phyloP scores from a whole-genome alignment of 2,797 vertebrate genomes.

The Catamblyrhynchus diadema region DNA sequence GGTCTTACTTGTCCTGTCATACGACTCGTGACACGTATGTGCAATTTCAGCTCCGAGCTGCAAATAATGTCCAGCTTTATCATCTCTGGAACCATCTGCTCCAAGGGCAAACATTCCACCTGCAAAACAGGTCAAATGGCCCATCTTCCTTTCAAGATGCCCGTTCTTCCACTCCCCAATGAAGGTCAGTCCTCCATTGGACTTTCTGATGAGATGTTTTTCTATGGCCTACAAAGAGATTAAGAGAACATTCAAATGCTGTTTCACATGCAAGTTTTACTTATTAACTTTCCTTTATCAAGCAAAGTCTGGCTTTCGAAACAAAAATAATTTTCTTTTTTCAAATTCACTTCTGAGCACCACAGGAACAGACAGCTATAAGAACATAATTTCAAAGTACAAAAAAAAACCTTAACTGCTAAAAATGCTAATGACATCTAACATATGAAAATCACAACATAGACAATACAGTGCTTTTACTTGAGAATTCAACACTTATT shows the following conservation, averaged over 20 bases:
- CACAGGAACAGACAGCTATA: not conserved
- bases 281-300: not conserved
- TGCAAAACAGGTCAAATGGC: conserved; percentile 96
- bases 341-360: not conserved
- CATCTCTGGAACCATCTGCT: conserved; percentile 91
- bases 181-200: conserved; percentile 92
- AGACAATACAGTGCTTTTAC: not conserved
- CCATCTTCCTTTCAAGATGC: conserved; percentile 98
- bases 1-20: conserved; percentile 90
- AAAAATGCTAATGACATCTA: not conserved
- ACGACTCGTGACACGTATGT: conserved; percentile 96
- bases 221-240: conserved; percentile 88
- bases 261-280: not conserved
- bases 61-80: conserved; percentile 95
- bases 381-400: not conserved
- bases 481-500: not conserved
- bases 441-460: not conserved
- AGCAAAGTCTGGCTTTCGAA: not conserved
- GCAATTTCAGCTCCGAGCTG: conserved; percentile 98
- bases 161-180: conserved; percentile 99
- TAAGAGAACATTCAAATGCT: conserved; percentile 5
- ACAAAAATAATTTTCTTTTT: not conserved
- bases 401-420: not conserved
- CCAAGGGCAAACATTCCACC: conserved; percentile 97
- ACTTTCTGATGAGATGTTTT: conserved; percentile 94